phyloP scores from a whole-genome alignment of 2,888 invertebrate species.

The Gymnocheta viridis region DNA sequence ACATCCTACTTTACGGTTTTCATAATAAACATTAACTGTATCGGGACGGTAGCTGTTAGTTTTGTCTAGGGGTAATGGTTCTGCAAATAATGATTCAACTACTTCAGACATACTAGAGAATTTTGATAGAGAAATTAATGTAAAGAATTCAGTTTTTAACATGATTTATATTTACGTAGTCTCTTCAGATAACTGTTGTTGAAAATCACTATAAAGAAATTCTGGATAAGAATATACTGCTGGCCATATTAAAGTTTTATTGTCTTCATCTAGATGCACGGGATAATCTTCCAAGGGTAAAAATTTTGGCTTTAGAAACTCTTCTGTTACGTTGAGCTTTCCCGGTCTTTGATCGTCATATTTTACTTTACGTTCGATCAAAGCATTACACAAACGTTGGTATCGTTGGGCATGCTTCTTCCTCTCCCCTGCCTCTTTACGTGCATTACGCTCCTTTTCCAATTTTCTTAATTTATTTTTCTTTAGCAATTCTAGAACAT shows the following conservation, averaged over 20 bases:
- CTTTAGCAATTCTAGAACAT: constrained; percentile 83
- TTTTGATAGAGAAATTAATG: background rate
- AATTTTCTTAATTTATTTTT: constrained; percentile 82
- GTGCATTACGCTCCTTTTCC: constrained; percentile 77
- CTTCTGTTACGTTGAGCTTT: constrained; percentile 79
- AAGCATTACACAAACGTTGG: constrained; percentile 82
- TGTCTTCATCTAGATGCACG: constrained; percentile 85
- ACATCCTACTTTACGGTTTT: constrained; percentile 85
- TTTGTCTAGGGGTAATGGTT: constrained; percentile 88
- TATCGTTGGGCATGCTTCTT: constrained; percentile 82
- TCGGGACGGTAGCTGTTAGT: constrained; percentile 85
- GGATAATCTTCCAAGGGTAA: constrained; percentile 86
- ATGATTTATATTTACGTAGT: constrained; percentile 82
- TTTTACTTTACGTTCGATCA: constrained; percentile 83
- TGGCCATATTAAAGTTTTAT: constrained; percentile 90
- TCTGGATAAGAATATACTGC: constrained; percentile 95
- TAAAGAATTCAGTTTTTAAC: background rate
- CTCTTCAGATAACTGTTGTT: constrained; percentile 90
- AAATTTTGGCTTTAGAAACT: constrained; percentile 85
- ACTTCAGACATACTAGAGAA: constrained; percentile 84
- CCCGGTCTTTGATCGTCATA: constrained; percentile 84
- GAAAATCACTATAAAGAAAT: constrained; percentile 92
- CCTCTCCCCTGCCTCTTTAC: constrained; percentile 82
- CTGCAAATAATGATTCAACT: constrained; percentile 86
- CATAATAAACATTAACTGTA: constrained; percentile 88